phyloP scores from a whole-genome alignment of 1,140 invertebrate genomes.

The Aricia agestis region DNA sequence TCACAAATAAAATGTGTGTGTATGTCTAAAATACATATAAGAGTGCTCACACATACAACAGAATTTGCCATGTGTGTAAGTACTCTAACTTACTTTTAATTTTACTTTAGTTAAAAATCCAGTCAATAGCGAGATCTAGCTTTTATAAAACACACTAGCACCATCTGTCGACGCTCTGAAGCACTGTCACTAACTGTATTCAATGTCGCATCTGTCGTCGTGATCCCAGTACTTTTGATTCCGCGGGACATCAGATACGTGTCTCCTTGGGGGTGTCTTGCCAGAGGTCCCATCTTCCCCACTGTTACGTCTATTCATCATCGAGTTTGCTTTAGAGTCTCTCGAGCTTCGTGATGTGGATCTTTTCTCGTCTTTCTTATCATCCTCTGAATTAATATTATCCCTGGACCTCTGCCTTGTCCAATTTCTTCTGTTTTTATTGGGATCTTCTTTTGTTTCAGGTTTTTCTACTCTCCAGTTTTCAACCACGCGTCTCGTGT shows the following conservation, averaged over 20 bases:
- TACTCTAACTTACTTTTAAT: constrained; percentile 16
- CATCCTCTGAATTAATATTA: constrained; percentile 47
- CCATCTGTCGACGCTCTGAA: background rate
- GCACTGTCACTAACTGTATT: constrained; percentile 64
- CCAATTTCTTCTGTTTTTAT: constrained; percentile 54
- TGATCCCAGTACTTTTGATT: constrained; percentile 73
- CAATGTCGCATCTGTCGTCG: constrained; percentile 70
- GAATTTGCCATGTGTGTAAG: background rate
- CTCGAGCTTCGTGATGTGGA: constrained; percentile 41
- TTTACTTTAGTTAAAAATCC: constrained; percentile 11
- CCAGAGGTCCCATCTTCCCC: constrained; percentile 26
- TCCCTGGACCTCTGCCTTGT: constrained; percentile 51
- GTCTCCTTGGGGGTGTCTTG: constrained; percentile 56
- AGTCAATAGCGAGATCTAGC: constrained; percentile 20
- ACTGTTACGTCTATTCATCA: constrained; percentile 49
- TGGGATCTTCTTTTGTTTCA: constrained; percentile 49
- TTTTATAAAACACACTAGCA: constrained; percentile 21
- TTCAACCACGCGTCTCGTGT: constrained; percentile 40
- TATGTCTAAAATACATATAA: too few relatives aligned
- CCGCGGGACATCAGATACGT: constrained; percentile 64
- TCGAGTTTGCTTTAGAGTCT: constrained; percentile 32
- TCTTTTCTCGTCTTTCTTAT: constrained; percentile 37
- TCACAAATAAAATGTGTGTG: too few relatives aligned
- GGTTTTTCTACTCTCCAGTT: constrained; percentile 60
- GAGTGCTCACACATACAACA: too few relatives aligned